Evolutionary conservation across 2,113 vertebrate species (phyloP).

Genomic region (Notothenia rossii): DNA sequence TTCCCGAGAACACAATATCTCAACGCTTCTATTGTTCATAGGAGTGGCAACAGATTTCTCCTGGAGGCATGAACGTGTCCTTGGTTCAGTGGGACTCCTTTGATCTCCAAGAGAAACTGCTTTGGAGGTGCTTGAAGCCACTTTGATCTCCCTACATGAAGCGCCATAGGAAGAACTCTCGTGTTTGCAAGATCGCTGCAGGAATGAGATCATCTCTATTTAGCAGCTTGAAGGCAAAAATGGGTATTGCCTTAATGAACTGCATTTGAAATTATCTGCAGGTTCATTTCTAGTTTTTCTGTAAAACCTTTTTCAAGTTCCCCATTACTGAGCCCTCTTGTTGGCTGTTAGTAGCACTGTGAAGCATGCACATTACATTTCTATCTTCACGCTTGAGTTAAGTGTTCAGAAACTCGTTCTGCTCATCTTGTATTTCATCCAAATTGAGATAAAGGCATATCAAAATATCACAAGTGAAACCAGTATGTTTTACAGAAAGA

Average conservation of each 20-base stretch:
- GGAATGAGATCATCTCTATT: constrained; percentile 41
- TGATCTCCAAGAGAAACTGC: constrained; percentile 44
- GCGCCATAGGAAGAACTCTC: neutral
- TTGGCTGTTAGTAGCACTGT: neutral
- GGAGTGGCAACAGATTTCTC: constrained; percentile 42
- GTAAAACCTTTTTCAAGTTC: neutral
- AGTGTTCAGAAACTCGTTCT: neutral
- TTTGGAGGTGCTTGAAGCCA: constrained; percentile 35
- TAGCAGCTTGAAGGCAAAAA: constrained; percentile 7
- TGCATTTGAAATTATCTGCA: constrained; percentile 18
- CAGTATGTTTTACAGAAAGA: too few relatives aligned
- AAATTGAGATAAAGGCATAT: neutral
- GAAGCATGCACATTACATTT: neutral
- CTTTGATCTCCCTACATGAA: constrained; percentile 53
- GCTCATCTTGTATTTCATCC: neutral
- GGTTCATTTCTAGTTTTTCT: neutral
- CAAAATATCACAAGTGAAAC: neutral
- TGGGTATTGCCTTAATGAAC: constrained; percentile 29
- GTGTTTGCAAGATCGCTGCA: constrained; percentile 5
- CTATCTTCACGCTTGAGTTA: neutral
- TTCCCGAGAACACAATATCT: constrained; percentile 29
- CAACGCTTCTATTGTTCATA: constrained; percentile 45
- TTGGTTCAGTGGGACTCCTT: constrained; percentile 48
- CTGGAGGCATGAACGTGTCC: constrained; percentile 6
- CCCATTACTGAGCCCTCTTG: neutral